Evolutionary conservation across 1,140 invertebrate genomes (phyloP), one percentile per base, ranked within the genome.

Genomic region (Nymphalis io): DNA sequence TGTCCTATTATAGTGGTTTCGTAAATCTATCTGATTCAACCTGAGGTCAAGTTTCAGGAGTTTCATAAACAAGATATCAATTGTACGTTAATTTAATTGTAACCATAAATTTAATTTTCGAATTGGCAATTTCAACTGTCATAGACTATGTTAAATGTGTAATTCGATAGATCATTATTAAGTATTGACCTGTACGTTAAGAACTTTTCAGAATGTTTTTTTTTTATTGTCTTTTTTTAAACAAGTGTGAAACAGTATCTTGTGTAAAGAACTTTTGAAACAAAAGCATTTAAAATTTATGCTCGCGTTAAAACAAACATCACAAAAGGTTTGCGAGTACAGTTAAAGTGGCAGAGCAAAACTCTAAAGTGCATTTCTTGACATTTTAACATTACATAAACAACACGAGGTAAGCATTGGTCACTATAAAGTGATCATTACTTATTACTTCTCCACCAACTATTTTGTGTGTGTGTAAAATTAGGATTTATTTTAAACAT

Each of bases 241-340:
- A 46, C 44, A 46, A 46, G 44, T 46, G 44, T n/a, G n/a, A 46
- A 46, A n/a, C 15, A 18, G 44, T 46, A 3, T 46, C 44, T 16
- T n/a, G n/a, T 53, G 48, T 21, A 53, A n/a, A 53, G 18, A 53
- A 53, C 48, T 53, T 53, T 53, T 53, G 48, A 11, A 20, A 53
- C 48, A 21, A 53, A 53, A 21, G 48, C 20, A 21, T 53, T 23
- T 53, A 53, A 21, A 53, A 53, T 53, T 53, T 23, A 53, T n/a
- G 13, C 20, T 20, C 18, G 48, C 48, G 48, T 20, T 53, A 53
- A 23, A 53, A 21, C 20, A 53, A 53, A 53, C 21, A 53, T 53
- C 18, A 53, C 48, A 53, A 46, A 33, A 46, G 44, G 44, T 46
- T 16, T 3, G 44, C 48, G 18, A 20, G 3, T n/a, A 10, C 48